phyloP scores from a whole-genome alignment of 1,140 invertebrate species.

The Sinonovacula constricta region DNA sequence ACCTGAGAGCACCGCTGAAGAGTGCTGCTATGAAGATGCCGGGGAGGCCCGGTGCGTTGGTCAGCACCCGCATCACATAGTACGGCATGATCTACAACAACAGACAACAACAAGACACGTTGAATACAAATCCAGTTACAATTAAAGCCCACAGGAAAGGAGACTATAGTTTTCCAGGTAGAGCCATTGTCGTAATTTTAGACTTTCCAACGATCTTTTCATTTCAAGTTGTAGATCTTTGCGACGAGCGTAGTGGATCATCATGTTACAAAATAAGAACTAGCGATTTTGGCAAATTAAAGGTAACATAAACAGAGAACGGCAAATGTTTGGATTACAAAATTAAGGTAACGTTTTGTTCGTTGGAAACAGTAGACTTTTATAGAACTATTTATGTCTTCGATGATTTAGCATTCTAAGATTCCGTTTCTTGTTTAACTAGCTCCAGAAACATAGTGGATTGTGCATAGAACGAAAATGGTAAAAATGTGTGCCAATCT shows the following conservation, averaged over 20 bases:
- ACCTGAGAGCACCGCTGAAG: constrained; percentile 90
- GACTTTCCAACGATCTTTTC: background rate
- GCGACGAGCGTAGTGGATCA: background rate
- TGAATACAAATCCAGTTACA: background rate
- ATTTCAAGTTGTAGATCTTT: background rate
- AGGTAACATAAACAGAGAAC: too few relatives aligned
- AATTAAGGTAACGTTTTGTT: too few relatives aligned
- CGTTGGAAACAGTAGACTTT: too few relatives aligned
- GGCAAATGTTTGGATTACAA: too few relatives aligned
- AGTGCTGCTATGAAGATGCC: constrained; percentile 94
- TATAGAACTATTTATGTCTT: too few relatives aligned
- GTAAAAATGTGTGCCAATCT: too few relatives aligned
- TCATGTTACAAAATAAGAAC: too few relatives aligned
- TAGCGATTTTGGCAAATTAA: too few relatives aligned
- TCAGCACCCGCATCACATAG: constrained; percentile 89
- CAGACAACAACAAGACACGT: background rate
- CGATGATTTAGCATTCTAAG: too few relatives aligned
- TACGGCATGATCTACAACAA: constrained; percentile 85
- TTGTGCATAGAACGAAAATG: too few relatives aligned
- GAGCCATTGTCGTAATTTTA: background rate
- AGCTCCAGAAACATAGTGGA: too few relatives aligned
- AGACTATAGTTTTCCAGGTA: background rate
- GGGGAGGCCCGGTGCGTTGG: constrained; percentile 85
- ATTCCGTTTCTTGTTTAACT: too few relatives aligned
- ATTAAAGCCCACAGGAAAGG: background rate